Percentiles rank a stretch among this genome's conserved stretches.
phyloP scores from a whole-genome alignment of 37 sponge, comb jelly and placozoan genomes.

The Ianthella basta region DNA sequence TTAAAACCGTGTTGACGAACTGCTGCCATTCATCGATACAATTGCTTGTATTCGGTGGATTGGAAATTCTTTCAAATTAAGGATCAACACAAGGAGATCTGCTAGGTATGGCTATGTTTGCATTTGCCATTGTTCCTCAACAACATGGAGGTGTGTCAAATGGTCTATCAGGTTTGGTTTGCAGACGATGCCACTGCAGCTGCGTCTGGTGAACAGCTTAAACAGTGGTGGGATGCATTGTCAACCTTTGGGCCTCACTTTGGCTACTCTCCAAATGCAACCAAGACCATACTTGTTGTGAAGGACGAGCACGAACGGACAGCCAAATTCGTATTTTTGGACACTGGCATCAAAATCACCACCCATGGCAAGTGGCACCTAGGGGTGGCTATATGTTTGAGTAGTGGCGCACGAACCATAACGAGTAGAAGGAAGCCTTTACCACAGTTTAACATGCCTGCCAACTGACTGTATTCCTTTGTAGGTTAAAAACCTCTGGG shows the following conservation, averaged over 20 bases:
- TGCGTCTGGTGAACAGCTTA: background rate
- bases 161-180: constrained; percentile 25
- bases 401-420: too few species aligned
- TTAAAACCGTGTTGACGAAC: constrained; percentile 18
- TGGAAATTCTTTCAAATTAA: constrained; percentile 21
- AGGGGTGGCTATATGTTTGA: constrained; percentile 15
- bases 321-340: constrained; percentile 9
- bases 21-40: constrained; percentile 19
- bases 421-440: too few species aligned
- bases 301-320: constrained; percentile 16
- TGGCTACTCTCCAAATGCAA: constrained; percentile 30
- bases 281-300: constrained; percentile 27
- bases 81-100: constrained; percentile 19
- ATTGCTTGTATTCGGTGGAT: constrained; percentile 23
- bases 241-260: constrained; percentile 17
- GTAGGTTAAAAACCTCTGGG: too few species aligned
- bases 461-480: too few species aligned
- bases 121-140: constrained; percentile 5
- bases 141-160: constrained; percentile 11
- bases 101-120: constrained; percentile 35
- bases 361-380: constrained; percentile 28
- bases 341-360: constrained; percentile 25
- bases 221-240: constrained; percentile 31
- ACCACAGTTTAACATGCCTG: too few species aligned
- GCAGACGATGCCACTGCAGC: constrained; percentile 28